Evolutionary conservation across 2,113 vertebrate species (phyloP).

Genomic region (Oncorhynchus kisutch): DNA sequence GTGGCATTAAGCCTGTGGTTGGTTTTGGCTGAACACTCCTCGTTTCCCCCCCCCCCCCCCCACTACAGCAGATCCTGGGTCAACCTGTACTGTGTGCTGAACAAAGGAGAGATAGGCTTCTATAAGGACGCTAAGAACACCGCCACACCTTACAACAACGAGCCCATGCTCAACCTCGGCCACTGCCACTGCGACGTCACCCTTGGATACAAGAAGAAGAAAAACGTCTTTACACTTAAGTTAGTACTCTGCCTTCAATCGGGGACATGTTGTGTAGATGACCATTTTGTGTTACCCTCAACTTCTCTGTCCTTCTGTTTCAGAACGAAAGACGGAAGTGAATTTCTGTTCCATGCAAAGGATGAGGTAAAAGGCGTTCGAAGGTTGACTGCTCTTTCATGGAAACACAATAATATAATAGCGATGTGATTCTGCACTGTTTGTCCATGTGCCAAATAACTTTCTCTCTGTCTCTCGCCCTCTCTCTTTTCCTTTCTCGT

Average conservation of each 20-base stretch:
- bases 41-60: not conserved
- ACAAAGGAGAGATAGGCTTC: constrained; percentile 91
- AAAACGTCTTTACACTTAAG: constrained; percentile 95
- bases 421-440: not conserved
- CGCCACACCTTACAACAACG: constrained; percentile 79
- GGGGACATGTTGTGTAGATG: no score
- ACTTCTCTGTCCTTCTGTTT: constrained; percentile 34
- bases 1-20: constrained; percentile 38
- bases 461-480: not conserved
- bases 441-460: not conserved
- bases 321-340: constrained; percentile 88
- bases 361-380: constrained; percentile 80
- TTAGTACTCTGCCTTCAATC: constrained; percentile 52
- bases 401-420: not conserved
- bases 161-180: constrained; percentile 84
- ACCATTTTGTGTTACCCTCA: not conserved
- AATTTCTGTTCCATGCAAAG: constrained; percentile 91
- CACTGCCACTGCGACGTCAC: constrained; percentile 84
- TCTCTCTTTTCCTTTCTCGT: not conserved
- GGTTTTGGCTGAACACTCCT: constrained; percentile 41
- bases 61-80: constrained; percentile 87
- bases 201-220: constrained; percentile 95
- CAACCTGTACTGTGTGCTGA: constrained; percentile 91
- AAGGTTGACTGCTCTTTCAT: not conserved
- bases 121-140: constrained; percentile 91